Evolutionary conservation across 2,888 invertebrate species (phyloP).

Genomic region (Parapristionchus giblindavisi): DNA sequence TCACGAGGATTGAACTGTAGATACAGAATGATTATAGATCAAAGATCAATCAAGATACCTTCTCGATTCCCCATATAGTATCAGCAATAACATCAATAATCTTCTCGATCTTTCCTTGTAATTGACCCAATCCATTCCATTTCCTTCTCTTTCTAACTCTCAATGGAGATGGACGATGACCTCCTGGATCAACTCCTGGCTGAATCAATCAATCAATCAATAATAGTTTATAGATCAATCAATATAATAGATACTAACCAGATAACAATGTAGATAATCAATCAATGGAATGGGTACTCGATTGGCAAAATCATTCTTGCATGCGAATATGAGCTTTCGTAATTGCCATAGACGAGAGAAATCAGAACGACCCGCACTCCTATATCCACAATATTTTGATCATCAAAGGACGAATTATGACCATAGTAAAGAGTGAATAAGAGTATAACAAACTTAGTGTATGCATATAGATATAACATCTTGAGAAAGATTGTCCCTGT

Average conservation of each 20-base stretch:
- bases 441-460: conserved; percentile 23
- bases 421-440: neutral
- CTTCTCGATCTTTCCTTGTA: conserved; percentile 1
- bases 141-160: conserved; percentile 38
- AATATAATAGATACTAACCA: conserved; percentile 36
- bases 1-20: conserved; percentile 37
- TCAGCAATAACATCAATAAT: conserved; percentile 18
- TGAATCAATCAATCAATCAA: conserved; percentile 6
- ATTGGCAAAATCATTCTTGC: conserved; percentile 36
- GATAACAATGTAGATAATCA: conserved; percentile 41
- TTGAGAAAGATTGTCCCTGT: conserved; percentile 44
- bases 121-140: conserved; percentile 17
- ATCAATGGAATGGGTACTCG: conserved; percentile 44
- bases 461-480: conserved; percentile 37
- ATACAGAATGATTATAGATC: neutral
- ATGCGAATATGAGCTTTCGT: conserved; percentile 40
- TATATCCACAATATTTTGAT: neutral
- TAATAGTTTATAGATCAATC: neutral
- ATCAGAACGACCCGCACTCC: conserved; percentile 17
- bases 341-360: conserved; percentile 40
- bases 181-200: conserved; percentile 41
- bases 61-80: conserved; percentile 5
- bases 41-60: neutral
- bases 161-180: conserved; percentile 39
- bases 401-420: neutral